phyloP scores from a whole-genome alignment of 2,888 invertebrate species.

The Amiota communis region DNA sequence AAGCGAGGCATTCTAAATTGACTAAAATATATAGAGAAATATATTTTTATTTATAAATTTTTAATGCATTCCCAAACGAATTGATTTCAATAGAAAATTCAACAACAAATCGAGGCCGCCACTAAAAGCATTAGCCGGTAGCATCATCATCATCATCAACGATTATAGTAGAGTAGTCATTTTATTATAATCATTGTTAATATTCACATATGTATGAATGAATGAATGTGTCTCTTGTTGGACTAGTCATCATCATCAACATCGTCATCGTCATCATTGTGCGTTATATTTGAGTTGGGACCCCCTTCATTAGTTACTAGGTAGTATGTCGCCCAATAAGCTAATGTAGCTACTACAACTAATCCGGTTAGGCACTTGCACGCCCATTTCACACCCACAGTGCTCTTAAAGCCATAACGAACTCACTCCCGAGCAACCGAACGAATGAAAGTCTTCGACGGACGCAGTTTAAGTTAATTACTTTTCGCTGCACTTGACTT shows the following conservation, averaged over 20 bases:
- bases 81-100: slow-evolving; percentile 49
- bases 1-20: slow-evolving; percentile 8
- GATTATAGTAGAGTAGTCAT: too few species aligned
- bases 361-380: not conserved
- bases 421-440: slow-evolving; percentile 35
- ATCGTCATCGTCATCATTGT: too few species aligned
- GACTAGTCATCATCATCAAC: too few species aligned
- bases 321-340: not conserved
- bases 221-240: too few species aligned
- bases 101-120: not conserved
- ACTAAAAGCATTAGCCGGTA: slow-evolving; percentile 8
- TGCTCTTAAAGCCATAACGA: slow-evolving; percentile 37
- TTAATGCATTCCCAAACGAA: slow-evolving; percentile 64
- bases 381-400: slow-evolving; percentile 2
- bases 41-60: slow-evolving; percentile 33
- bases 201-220: too few species aligned
- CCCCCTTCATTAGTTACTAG: too few species aligned
- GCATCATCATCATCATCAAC: too few species aligned
- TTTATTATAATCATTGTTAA: too few species aligned
- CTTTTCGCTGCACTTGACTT: slow-evolving; percentile 66
- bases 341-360: not conserved
- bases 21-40: slow-evolving; percentile 50
- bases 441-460: slow-evolving; percentile 44
- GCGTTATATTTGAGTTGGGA: too few species aligned
- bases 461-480: slow-evolving; percentile 60